Conservation (phyloP, 1,140 invertebrate species). For the Drosophila bocki region DNA sequence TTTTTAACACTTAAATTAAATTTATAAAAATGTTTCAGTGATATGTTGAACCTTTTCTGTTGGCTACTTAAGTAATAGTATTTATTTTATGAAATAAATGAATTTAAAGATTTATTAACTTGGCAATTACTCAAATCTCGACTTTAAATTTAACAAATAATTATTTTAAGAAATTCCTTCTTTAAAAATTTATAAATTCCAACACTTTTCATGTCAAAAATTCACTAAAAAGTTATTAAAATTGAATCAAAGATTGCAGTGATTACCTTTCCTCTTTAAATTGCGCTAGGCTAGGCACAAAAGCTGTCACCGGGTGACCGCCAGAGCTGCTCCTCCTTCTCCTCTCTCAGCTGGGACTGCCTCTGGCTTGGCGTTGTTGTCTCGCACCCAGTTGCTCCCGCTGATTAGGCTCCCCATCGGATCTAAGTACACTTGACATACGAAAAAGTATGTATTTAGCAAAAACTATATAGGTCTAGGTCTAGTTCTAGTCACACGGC, state of each 20-base stretch:
- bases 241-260: slow-evolving; percentile 9
- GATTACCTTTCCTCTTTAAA: slow-evolving; percentile 9
- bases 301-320: slow-evolving; percentile 19
- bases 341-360: slow-evolving; percentile 2
- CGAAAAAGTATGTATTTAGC: slow-evolving; percentile 34
- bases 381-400: slow-evolving; percentile 18
- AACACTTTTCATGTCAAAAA: slow-evolving; percentile 3
- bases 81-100: neutral
- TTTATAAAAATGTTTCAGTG: neutral
- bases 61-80: neutral
- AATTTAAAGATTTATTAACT: neutral
- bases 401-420: slow-evolving; percentile 44
- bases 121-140: neutral
- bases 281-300: slow-evolving; percentile 30
- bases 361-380: slow-evolving; percentile 11
- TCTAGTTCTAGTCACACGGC: slow-evolving; percentile 45
- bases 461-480: slow-evolving; percentile 53
- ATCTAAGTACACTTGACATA: slow-evolving; percentile 27
- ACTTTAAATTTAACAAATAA: neutral
- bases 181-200: neutral
- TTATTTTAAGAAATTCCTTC: neutral
- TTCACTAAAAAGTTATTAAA: slow-evolving; percentile 10
- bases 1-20: too few species aligned
- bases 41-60: neutral
- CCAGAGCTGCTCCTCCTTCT: slow-evolving; percentile 3